Evolutionary conservation across 2,888 invertebrate genomes (phyloP).

Genomic region (Ennomos fuscantarius): DNA sequence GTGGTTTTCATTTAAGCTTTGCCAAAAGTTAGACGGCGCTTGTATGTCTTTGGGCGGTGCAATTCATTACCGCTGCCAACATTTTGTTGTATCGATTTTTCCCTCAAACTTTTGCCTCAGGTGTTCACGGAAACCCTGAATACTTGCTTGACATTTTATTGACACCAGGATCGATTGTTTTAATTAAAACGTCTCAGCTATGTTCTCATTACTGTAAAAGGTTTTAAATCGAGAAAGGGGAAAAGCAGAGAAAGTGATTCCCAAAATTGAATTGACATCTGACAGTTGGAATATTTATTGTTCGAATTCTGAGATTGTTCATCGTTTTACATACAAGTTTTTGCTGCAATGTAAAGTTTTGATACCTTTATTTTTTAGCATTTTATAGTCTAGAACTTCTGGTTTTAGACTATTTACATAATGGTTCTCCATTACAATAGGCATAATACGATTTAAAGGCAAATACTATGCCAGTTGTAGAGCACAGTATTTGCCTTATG

Average conservation of each 20-base stretch:
- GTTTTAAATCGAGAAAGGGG: background rate
- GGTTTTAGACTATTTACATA: too few species aligned
- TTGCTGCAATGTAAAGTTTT: background rate
- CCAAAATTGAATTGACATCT: constrained; percentile 11
- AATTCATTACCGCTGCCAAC: constrained; percentile 9
- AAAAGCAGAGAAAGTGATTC: background rate
- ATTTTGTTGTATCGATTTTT: constrained; percentile 62
- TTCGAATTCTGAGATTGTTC: constrained; percentile 8
- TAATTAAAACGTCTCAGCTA: constrained; percentile 65
- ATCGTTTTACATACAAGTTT: background rate
- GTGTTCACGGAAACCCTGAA: constrained; percentile 61
- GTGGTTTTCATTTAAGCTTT: too few species aligned
- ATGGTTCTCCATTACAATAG: too few species aligned
- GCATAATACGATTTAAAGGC: too few species aligned
- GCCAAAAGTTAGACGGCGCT: too few species aligned
- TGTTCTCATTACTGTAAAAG: constrained; percentile 23
- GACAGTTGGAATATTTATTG: constrained; percentile 8
- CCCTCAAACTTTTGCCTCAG: constrained; percentile 64
- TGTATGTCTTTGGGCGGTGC: background rate
- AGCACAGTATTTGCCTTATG: too few species aligned
- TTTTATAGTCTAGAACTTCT: too few species aligned
- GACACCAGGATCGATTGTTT: constrained; percentile 57
- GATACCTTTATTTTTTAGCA: too few species aligned
- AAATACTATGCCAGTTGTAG: too few species aligned
- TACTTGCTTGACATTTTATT: constrained; percentile 74